phyloP scores from a whole-genome alignment of 2,888 invertebrate genomes.

The Cheilosia scutellata region DNA sequence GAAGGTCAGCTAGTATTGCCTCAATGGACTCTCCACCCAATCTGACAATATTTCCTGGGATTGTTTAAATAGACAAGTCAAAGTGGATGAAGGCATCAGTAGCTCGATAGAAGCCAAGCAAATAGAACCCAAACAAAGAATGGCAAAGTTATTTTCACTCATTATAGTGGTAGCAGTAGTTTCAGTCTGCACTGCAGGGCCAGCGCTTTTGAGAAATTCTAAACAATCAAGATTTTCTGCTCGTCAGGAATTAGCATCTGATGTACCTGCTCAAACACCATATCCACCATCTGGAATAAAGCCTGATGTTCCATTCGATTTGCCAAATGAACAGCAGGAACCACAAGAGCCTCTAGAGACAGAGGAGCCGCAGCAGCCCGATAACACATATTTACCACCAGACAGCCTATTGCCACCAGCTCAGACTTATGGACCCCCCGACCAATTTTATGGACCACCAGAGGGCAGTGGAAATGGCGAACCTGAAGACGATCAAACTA shows the following conservation, averaged over 20 bases:
- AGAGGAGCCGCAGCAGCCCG: slow-evolving; percentile 27
- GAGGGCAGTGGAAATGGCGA: slow-evolving; percentile 40
- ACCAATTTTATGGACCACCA: slow-evolving; percentile 58
- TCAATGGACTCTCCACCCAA: neutral
- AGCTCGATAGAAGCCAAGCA: slow-evolving; percentile 29
- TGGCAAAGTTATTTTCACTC: slow-evolving; percentile 56
- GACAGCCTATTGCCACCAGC: slow-evolving; percentile 54
- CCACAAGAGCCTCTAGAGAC: slow-evolving; percentile 3
- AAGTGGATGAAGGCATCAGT: slow-evolving; percentile 40
- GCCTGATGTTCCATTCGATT: slow-evolving; percentile 59
- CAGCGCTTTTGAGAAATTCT: slow-evolving; percentile 50
- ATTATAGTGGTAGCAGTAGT: slow-evolving; percentile 24
- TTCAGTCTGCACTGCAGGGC: slow-evolving; percentile 25
- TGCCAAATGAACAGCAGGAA: slow-evolving; percentile 55
- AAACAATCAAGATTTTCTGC: slow-evolving; percentile 41
- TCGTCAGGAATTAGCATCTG: slow-evolving; percentile 47
- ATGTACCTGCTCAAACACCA: slow-evolving; percentile 51
- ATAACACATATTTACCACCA: slow-evolving; percentile 65
- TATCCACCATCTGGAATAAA: slow-evolving; percentile 67
- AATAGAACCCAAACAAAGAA: slow-evolving; percentile 31
- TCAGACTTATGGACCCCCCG: slow-evolving; percentile 59
- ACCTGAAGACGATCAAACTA: slow-evolving; percentile 7
- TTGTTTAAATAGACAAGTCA: slow-evolving; percentile 60
- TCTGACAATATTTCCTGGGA: slow-evolving; percentile 6
- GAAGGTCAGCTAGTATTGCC: slow-evolving; percentile 7